Conservation (phyloP, 1,140 invertebrate genomes). For the Diorhabda sublineata region DNA sequence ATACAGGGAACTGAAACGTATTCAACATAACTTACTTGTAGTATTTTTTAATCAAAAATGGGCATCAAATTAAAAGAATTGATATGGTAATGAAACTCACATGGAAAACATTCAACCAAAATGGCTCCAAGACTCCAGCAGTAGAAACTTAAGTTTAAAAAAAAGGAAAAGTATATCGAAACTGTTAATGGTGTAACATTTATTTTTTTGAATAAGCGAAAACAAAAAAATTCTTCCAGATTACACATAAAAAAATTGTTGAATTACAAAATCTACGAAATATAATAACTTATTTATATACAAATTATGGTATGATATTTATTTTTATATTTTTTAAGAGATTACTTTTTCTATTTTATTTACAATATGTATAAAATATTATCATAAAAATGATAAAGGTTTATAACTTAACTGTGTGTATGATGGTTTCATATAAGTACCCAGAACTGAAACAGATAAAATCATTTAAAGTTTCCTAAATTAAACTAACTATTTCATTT, state of each 20-base stretch:
- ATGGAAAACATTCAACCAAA: too few species aligned
- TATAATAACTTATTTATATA: conserved; percentile 1
- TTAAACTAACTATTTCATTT: background rate
- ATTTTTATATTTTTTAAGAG: background rate
- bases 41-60: too few species aligned
- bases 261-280: conserved; percentile 3
- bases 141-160: too few species aligned
- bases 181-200: background rate
- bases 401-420: conserved; percentile 6
- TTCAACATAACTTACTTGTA: too few species aligned
- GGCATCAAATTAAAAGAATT: too few species aligned
- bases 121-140: too few species aligned
- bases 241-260: background rate
- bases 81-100: too few species aligned
- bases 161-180: too few species aligned
- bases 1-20: too few species aligned
- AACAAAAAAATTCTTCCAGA: background rate
- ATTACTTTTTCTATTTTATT: conserved; percentile 11
- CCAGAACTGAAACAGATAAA: conserved; percentile 10
- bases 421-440: conserved; percentile 10
- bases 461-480: background rate
- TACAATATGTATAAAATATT: conserved; percentile 20
- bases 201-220: background rate
- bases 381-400: conserved; percentile 20
- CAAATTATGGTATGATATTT: background rate